Conservation (phyloP, 2,113 vertebrate genomes). For the Tachysurus fulvidraco region DNA sequence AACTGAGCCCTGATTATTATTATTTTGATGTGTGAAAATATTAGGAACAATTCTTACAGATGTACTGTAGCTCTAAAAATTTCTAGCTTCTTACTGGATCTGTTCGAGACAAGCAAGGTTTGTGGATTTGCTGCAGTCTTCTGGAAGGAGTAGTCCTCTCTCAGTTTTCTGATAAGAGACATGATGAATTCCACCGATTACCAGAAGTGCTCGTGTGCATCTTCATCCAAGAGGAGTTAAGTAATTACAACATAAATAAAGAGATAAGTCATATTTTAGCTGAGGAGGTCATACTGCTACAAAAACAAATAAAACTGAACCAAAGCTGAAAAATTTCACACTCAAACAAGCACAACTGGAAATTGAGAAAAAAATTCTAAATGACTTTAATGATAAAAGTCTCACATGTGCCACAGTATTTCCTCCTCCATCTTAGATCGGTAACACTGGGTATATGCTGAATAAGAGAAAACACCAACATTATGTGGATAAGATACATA, state of each 20-base stretch:
- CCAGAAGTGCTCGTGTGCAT: not conserved
- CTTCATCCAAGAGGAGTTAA: not conserved
- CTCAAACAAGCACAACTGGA: not conserved
- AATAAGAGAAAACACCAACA: too few relatives aligned
- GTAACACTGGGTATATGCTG: too few relatives aligned
- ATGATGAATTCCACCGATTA: not conserved
- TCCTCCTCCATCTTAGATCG: too few relatives aligned
- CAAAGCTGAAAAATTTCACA: not conserved
- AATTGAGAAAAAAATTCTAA: not conserved
- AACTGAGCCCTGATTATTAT: too few relatives aligned
- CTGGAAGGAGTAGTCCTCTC: slow-evolving; percentile 64
- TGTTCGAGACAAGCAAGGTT: too few relatives aligned
- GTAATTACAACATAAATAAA: not conserved
- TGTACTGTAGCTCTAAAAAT: too few relatives aligned
- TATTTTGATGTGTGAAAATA: too few relatives aligned
- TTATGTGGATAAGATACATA: too few relatives aligned
- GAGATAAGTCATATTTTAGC: not conserved
- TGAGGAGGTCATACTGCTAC: not conserved
- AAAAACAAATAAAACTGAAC: not conserved
- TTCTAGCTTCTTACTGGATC: too few relatives aligned
- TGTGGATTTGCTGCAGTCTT: slow-evolving; percentile 47
- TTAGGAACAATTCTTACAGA: too few relatives aligned
- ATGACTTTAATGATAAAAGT: not conserved
- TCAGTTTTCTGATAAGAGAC: slow-evolving; percentile 70
- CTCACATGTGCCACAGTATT: not conserved